Base-by-base conservation (phyloP, 1,140 invertebrate species). In the Drosophila tsacasi region DNA sequence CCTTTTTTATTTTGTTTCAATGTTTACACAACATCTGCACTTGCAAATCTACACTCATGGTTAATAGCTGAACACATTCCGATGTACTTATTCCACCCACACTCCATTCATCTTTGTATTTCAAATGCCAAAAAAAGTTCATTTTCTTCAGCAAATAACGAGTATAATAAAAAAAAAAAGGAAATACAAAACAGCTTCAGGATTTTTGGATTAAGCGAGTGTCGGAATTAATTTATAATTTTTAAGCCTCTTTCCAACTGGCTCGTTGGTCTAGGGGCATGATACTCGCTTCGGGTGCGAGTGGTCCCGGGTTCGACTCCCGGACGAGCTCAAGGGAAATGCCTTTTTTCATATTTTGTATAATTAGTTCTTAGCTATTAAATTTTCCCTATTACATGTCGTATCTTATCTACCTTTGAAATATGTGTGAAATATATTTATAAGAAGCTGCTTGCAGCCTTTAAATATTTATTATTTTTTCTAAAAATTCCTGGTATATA, bases 231-330 rank as follows among this genome's bases (percentile, higher is more conserved):
- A 32, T 32, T 32, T 37, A 15, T 15, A 15, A 37, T 37, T 37
- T 37, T 37, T 37, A 37, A 15, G 0, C 13, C 35, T 1, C 6
- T 15, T 37, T 15, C 5, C 35, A 37, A 37, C 13, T 37, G 85
- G 85, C 85, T 89, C 85, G 85, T 89, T 89, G 85, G 85, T 89
- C 85, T 89, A 89, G 85, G 67, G 85, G 85, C 90, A 89, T 89
- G 85, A 89, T 89, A 90, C 85, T 89, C 84, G 95, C 95, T 96
- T 96, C 94, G 96, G 96, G 95, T 96, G 95, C 95, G 95, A 96
- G 95, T 96, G 95, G 95, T 96, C 95, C 95, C 95, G 95, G 95
- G 95, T 96, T 96, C 95, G 96, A 96, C 95, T 96, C 95, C 95
- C 95, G 95, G 95, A 95, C 95, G 95, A 96, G 95, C 96, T 95